phyloP scores from a whole-genome alignment of 2,888 invertebrate species.

The Kuschelorhynchus macadamiae region DNA sequence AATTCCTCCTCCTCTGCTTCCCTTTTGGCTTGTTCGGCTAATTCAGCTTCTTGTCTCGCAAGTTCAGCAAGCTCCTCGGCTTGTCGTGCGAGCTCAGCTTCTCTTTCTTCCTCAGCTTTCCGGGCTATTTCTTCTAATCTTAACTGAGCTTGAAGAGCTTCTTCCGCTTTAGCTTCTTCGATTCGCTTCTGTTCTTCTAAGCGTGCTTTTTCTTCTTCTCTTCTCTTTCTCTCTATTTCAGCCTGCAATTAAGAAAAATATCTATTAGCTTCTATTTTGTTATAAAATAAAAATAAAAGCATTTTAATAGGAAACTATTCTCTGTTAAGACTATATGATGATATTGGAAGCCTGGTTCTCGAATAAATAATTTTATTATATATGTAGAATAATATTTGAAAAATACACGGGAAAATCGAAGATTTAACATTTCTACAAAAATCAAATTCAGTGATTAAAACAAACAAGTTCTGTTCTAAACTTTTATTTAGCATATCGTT shows the following conservation, averaged over 20 bases:
- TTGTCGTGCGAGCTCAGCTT: slow-evolving; percentile 79
- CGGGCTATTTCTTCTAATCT: slow-evolving; percentile 74
- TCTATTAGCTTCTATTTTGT: neutral
- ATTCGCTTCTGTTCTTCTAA: slow-evolving; percentile 70
- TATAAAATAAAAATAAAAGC: slow-evolving; percentile 1
- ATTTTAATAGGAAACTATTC: too few relatives aligned
- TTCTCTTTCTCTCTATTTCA: slow-evolving; percentile 70
- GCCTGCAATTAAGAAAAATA: slow-evolving; percentile 59
- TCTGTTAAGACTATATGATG: too few relatives aligned
- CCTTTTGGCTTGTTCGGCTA: slow-evolving; percentile 73
- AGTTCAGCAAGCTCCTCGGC: slow-evolving; percentile 68
- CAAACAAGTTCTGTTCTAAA: too few relatives aligned
- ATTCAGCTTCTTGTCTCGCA: slow-evolving; percentile 75
- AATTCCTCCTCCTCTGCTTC: slow-evolving; percentile 73
- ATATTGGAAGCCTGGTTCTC: too few relatives aligned
- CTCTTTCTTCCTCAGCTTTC: slow-evolving; percentile 76
- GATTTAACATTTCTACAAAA: too few relatives aligned
- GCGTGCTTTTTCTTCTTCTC: slow-evolving; percentile 71
- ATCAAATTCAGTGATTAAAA: too few relatives aligned
- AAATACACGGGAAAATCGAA: too few relatives aligned
- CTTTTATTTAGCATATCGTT: too few relatives aligned
- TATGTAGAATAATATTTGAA: too few relatives aligned
- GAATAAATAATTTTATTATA: too few relatives aligned
- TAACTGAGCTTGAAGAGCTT: slow-evolving; percentile 69
- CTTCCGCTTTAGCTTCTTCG: slow-evolving; percentile 66